phyloP scores from a whole-genome alignment of 2,797 vertebrate genomes.

The Cichlasoma orientale region DNA sequence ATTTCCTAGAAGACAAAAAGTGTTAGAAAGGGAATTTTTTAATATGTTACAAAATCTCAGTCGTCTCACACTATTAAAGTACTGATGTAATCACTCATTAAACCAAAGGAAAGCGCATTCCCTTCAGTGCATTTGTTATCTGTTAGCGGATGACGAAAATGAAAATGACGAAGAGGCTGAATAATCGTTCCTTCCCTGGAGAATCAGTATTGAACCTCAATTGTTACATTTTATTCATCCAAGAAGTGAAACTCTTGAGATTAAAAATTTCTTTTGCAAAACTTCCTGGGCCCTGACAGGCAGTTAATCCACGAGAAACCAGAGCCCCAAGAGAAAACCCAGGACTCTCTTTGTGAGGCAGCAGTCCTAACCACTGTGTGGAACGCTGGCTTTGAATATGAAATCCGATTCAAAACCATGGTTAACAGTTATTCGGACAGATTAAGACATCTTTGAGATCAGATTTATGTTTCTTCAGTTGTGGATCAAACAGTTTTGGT shows the following conservation, averaged over 20 bases:
- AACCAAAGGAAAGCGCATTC: not conserved
- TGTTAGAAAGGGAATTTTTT: not conserved
- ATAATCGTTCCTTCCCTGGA: not conserved
- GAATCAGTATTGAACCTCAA: not conserved
- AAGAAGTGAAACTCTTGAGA: not conserved
- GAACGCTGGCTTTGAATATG: not conserved
- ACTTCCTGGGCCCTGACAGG: not conserved
- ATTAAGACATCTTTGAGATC: not conserved
- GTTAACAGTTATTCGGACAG: not conserved
- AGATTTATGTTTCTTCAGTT: not conserved
- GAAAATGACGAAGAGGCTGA: not conserved
- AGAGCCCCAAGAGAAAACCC: not conserved
- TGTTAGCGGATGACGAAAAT: not conserved
- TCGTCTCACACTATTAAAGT: not conserved
- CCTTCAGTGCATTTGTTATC: not conserved
- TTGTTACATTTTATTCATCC: not conserved
- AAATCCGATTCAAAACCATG: not conserved
- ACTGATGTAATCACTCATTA: not conserved
- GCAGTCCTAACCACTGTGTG: too few relatives aligned
- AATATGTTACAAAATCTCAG: not conserved
- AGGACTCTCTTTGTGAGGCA: not conserved
- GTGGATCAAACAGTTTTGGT: not conserved
- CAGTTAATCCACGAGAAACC: not conserved
- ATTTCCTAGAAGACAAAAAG: conserved; percentile 83
- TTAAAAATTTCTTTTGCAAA: not conserved